These are phyloP conservation scores for Nixonia krombeini DNA, from an alignment of 1,140 invertebrate genomes.

Conservation along the genomic window DNA sequence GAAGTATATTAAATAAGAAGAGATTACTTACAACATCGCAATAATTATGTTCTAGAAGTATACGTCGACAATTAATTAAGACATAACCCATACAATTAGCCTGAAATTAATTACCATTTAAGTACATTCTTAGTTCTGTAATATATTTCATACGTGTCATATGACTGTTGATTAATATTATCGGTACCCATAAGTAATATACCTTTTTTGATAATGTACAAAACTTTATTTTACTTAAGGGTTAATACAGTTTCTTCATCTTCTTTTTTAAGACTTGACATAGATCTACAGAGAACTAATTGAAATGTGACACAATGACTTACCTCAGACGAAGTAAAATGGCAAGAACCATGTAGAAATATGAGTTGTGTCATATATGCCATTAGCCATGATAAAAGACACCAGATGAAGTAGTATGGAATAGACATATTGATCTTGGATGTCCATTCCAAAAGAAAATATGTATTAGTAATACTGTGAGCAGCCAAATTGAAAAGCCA, in stretches of 20 bases:
- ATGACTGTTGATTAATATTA: no score
- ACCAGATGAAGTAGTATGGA: constrained; percentile 30
- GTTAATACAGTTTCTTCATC: background rate
- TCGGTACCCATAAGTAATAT: no score
- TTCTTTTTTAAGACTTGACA: background rate
- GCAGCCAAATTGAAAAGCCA: constrained; percentile 57
- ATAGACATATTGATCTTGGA: background rate
- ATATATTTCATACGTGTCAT: no score
- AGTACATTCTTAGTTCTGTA: background rate
- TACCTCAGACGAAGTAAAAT: constrained; percentile 55
- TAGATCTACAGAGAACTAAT: background rate
- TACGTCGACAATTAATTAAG: constrained; percentile 51
- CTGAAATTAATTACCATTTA: constrained; percentile 45
- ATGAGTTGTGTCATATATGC: constrained; percentile 52
- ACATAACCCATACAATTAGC: constrained; percentile 54
- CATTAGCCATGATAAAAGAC: constrained; percentile 49
- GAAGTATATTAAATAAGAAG: no score
- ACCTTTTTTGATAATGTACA: no score
- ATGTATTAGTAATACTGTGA: constrained; percentile 56
- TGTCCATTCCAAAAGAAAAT: constrained; percentile 46
- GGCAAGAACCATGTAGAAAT: constrained; percentile 52
- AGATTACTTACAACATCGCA: constrained; percentile 11
- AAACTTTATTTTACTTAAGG: no score
- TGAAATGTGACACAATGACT: no score
- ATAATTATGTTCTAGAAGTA: background rate